These are phyloP conservation scores for Lochmaea capreae DNA, from an alignment of 2,888 invertebrate genomes.

Conservation along the genomic window DNA sequence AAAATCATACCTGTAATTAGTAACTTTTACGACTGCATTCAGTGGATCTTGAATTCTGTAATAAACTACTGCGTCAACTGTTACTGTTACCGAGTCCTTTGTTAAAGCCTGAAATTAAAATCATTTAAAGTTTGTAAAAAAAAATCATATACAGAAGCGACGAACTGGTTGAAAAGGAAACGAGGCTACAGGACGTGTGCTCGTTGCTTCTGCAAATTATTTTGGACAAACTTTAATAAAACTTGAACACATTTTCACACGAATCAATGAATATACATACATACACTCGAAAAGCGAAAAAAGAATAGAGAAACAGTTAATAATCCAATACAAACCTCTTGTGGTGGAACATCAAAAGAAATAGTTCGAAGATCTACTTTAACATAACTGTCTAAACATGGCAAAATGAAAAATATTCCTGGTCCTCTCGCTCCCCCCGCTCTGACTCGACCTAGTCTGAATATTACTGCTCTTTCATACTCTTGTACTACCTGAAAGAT, in stretches of 20 bases:
- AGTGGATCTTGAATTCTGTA: constrained; percentile 84
- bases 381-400: constrained; percentile 92
- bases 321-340: constrained; percentile 78
- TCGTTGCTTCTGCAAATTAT: too few species aligned
- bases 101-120: constrained; percentile 76
- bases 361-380: constrained; percentile 94
- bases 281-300: not conserved
- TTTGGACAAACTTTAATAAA: too few species aligned
- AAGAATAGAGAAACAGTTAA: not conserved
- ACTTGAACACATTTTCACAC: too few species aligned
- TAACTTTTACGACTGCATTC: constrained; percentile 80
- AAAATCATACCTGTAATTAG: constrained; percentile 74
- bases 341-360: constrained; percentile 96
- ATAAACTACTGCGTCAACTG: constrained; percentile 91
- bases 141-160: too few species aligned
- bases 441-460: constrained; percentile 83
- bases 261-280: not conserved
- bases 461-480: constrained; percentile 90
- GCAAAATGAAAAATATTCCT: constrained; percentile 94
- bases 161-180: too few species aligned
- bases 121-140: not conserved
- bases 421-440: constrained; percentile 84
- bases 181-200: too few species aligned
- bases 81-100: constrained; percentile 95
- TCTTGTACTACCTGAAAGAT: constrained; percentile 80